Evolutionary conservation across 2,113 vertebrate species (phyloP).

Genomic region (Oenanthe melanoleuca): DNA sequence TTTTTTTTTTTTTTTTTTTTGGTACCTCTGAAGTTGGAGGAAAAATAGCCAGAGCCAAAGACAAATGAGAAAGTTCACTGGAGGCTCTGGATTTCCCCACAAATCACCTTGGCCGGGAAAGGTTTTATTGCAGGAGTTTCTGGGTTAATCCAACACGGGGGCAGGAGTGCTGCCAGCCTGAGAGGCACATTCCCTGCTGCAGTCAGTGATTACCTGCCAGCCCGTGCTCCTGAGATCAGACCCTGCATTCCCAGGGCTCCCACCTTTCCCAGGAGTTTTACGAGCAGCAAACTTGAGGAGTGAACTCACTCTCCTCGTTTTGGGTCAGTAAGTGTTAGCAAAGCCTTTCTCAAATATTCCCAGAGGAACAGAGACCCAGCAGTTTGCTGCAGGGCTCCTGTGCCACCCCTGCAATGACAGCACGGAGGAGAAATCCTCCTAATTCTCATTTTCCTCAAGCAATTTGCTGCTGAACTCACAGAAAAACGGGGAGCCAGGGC

Average conservation of each 20-base stretch:
- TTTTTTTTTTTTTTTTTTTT: background rate
- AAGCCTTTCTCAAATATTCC: background rate
- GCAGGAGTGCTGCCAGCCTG: background rate
- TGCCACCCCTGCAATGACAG: background rate
- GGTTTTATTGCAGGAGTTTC: conserved; percentile 55
- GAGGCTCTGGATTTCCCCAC: background rate
- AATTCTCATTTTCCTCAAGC: background rate
- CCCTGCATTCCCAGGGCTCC: background rate
- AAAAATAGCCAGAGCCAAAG: background rate
- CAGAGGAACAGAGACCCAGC: background rate
- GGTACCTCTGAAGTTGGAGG: conserved; percentile 37
- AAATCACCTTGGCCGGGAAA: conserved; percentile 40
- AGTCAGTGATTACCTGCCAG: background rate
- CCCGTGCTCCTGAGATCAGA: background rate
- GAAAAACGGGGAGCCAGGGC: background rate
- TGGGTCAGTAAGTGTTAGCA: background rate
- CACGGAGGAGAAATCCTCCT: background rate
- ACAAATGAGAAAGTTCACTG: conserved; percentile 42
- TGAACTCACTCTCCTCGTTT: background rate
- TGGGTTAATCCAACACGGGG: conserved; percentile 33
- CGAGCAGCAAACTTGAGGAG: background rate
- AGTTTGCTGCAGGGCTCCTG: accelerated
- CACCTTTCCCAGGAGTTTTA: background rate
- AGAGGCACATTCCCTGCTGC: background rate
- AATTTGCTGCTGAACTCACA: background rate